These are phyloP conservation scores for Anguilla japonica DNA, from an alignment of 2,113 vertebrate genomes.

Conservation along the genomic window DNA sequence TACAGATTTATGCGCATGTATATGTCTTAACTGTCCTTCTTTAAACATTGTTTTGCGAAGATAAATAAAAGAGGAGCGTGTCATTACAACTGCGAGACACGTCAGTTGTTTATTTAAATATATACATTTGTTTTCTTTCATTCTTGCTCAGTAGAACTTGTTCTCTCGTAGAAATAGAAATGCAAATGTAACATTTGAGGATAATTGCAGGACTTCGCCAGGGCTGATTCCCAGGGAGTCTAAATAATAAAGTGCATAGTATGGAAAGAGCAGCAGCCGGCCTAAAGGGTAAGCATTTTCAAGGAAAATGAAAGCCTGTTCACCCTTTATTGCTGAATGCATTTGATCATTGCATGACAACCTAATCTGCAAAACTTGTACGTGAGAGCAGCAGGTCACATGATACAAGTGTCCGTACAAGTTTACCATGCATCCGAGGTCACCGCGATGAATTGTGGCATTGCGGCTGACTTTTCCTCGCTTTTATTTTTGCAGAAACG, in stretches of 20 bases:
- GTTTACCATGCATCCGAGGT: neutral
- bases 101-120: conserved; percentile 21
- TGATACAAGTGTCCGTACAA: neutral
- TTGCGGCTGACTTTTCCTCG: neutral
- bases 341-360: neutral
- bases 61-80: conserved; percentile 8
- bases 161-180: conserved; percentile 26
- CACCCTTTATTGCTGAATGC: neutral
- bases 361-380: neutral
- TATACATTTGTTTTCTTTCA: conserved; percentile 28
- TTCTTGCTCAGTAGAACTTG: conserved; percentile 18
- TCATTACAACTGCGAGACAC: neutral
- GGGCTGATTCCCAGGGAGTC: conserved; percentile 13
- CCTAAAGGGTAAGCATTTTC: neutral
- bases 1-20: conserved; percentile 7
- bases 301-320: neutral
- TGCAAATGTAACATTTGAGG: conserved; percentile 36
- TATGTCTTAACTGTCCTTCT: conserved; percentile 16
- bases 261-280: conserved; percentile 6
- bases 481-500: neutral
- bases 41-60: neutral
- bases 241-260: conserved; percentile 27
- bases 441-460: neutral
- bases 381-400: neutral
- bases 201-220: conserved; percentile 31